Conservation (phyloP, 2,113 vertebrate genomes). For the Eonycteris spelaea region DNA sequence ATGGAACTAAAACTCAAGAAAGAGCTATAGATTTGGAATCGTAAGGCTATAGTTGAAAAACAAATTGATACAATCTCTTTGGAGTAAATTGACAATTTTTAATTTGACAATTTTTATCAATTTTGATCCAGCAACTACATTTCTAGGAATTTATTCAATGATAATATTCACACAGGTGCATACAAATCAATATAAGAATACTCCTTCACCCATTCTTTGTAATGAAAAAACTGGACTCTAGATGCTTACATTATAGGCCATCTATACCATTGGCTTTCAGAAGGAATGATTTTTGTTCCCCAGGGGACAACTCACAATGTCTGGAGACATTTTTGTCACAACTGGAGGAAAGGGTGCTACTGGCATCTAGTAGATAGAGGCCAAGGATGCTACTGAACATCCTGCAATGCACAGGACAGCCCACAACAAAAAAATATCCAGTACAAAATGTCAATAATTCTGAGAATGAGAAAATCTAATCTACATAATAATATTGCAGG, state of each 20-base stretch:
- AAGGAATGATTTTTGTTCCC: not conserved
- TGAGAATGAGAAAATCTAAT: not conserved
- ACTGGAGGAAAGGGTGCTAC: not conserved
- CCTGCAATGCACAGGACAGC: not conserved
- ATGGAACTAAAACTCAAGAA: not conserved
- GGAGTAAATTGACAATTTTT: not conserved
- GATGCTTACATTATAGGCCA: not conserved
- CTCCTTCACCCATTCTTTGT: not conserved
- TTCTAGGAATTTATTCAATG: conserved; percentile 9
- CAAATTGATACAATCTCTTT: not conserved
- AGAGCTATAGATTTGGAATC: not conserved
- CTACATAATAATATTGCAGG: not conserved
- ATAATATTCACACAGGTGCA: not conserved
- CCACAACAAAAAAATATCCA: not conserved
- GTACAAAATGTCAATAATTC: not conserved
- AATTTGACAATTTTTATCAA: not conserved
- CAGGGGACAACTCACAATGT: not conserved
- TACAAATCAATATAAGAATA: not conserved
- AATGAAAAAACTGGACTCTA: not conserved
- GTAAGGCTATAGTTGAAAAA: not conserved
- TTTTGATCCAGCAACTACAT: not conserved
- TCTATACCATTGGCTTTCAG: not conserved
- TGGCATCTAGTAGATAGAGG: not conserved
- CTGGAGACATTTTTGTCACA: not conserved
- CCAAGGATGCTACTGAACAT: not conserved